A percentile compares a stretch with the other conserved stretches of the same genome.
phyloP scores from a whole-genome alignment of 2,888 invertebrate genomes.

The Selenia dentaria region DNA sequence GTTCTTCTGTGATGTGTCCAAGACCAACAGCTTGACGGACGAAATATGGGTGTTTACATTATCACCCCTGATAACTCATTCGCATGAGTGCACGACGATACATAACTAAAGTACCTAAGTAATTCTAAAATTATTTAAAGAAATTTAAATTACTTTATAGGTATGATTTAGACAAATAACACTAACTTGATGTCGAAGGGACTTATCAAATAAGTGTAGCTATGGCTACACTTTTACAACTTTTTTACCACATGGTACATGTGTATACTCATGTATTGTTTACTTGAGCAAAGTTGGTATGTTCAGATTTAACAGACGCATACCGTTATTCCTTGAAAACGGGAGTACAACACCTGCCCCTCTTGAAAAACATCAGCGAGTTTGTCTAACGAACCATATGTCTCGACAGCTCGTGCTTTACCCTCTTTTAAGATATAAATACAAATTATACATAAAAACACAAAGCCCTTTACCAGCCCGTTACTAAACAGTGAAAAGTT shows the following conservation, averaged over 20 bases:
- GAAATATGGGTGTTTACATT: too few species aligned
- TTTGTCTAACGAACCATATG: slow-evolving; percentile 75
- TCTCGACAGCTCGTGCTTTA: slow-evolving; percentile 63
- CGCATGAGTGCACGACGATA: too few species aligned
- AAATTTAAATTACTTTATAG: too few species aligned
- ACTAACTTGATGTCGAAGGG: too few species aligned
- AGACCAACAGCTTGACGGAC: too few species aligned
- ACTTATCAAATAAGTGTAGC: too few species aligned
- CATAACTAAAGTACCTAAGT: too few species aligned
- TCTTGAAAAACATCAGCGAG: slow-evolving; percentile 50
- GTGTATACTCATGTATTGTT: slow-evolving; percentile 1
- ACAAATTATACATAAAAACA: slow-evolving; percentile 58
- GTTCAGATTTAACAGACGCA: slow-evolving; percentile 8
- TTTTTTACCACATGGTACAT: background rate
- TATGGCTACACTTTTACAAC: too few species aligned
- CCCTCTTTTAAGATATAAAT: slow-evolving; percentile 58
- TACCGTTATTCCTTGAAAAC: slow-evolving; percentile 29
- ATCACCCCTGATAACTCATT: too few species aligned
- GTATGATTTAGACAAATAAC: too few species aligned
- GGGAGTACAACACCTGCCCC: slow-evolving; percentile 56
- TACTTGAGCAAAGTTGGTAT: slow-evolving; percentile 9
- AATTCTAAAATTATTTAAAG: too few species aligned
- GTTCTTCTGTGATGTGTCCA: too few species aligned
- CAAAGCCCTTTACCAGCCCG: slow-evolving; percentile 68
- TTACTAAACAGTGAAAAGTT: slow-evolving; percentile 69